Evolutionary conservation across 2,888 invertebrate genomes (phyloP).

Genomic region (Eulithis prunata): DNA sequence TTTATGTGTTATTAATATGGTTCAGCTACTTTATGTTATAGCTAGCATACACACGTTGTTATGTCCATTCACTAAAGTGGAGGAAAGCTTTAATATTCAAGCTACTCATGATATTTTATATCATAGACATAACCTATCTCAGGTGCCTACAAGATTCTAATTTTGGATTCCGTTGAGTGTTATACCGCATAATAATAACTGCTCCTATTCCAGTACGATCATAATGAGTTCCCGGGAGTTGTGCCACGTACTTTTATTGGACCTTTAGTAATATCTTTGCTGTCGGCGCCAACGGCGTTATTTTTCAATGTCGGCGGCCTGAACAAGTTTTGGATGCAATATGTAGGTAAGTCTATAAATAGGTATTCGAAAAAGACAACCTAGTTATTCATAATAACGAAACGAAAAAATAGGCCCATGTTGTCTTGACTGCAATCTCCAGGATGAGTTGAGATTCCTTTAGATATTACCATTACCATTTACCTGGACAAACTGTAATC

Average conservation of each 20-base stretch:
- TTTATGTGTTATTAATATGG: constrained; percentile 81
- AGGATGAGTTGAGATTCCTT: too few species aligned
- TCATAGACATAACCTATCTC: constrained; percentile 91
- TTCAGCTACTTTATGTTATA: constrained; percentile 89
- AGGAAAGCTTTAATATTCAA: constrained; percentile 99
- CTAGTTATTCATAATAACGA: neutral
- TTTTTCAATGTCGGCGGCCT: constrained; percentile 87
- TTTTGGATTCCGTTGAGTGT: constrained; percentile 69
- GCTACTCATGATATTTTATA: constrained; percentile 98
- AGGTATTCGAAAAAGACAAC: neutral
- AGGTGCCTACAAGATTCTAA: constrained; percentile 86
- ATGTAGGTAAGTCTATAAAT: constrained; percentile 87
- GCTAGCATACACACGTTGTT: constrained; percentile 91
- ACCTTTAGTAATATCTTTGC: constrained; percentile 90
- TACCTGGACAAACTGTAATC: constrained; percentile 44
- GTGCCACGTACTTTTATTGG: constrained; percentile 98
- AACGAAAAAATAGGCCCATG: neutral
- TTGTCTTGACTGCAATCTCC: too few species aligned
- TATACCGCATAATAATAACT: constrained; percentile 47
- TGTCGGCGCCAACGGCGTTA: constrained; percentile 91
- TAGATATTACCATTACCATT: constrained; percentile 3
- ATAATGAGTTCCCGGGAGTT: constrained; percentile 98
- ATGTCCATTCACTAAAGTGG: constrained; percentile 99
- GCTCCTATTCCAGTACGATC: constrained; percentile 93
- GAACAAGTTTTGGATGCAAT: constrained; percentile 95